phyloP scores from a whole-genome alignment of 2,113 vertebrate genomes.

The Alectura lathami region DNA sequence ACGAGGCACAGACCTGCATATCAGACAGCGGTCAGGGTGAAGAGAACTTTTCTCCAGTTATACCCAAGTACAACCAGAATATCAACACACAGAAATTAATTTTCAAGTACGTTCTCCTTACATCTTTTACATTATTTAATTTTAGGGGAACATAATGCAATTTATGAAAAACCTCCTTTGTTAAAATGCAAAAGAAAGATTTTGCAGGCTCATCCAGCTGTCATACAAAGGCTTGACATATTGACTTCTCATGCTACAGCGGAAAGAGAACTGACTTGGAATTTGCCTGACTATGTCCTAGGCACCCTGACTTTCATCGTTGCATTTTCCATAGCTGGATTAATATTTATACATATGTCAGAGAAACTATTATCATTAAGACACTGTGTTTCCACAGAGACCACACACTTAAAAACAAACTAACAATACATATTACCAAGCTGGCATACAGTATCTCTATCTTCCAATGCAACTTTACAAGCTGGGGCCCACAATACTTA shows the following conservation, averaged over 20 bases:
- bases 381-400: slow-evolving; percentile 18
- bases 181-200: neutral
- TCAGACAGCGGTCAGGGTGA: neutral
- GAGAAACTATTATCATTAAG: slow-evolving; percentile 6
- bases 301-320: neutral
- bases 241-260: neutral
- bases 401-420: slow-evolving; percentile 27
- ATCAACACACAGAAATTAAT: neutral
- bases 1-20: neutral
- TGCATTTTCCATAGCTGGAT: slow-evolving; percentile 28
- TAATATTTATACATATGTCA: slow-evolving; percentile 37
- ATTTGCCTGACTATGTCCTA: neutral
- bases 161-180: neutral
- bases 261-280: neutral
- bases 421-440: neutral
- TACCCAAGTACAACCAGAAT: neutral
- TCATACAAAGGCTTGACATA: neutral
- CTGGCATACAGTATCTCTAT: neutral
- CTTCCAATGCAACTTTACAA: neutral
- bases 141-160: neutral
- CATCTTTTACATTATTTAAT: neutral
- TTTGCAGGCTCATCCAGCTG: neutral
- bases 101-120: neutral
- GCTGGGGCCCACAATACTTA: neutral
- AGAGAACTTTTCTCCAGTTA: neutral